These are phyloP conservation scores for Sciurus niger DNA, from an alignment of 2,113 vertebrate genomes.

Conservation along the genomic window DNA sequence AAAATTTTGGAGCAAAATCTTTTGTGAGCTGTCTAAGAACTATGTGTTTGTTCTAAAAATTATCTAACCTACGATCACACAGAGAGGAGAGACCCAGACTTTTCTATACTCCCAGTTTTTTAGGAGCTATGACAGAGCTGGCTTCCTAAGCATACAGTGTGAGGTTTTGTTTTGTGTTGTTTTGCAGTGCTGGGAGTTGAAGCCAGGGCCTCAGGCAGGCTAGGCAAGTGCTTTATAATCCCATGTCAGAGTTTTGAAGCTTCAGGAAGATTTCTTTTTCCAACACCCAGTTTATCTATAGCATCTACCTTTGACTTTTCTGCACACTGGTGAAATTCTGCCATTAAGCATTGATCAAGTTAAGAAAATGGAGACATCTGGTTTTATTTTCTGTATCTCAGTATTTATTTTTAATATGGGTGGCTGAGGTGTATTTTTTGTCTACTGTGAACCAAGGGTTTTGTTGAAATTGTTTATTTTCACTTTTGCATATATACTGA, in stretches of 20 bases:
- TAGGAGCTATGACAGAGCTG: neutral
- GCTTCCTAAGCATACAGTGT: neutral
- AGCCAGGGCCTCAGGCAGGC: no score
- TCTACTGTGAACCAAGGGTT: neutral
- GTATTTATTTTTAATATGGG: neutral
- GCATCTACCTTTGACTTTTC: no score
- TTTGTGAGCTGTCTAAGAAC: neutral
- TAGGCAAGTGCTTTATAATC: no score
- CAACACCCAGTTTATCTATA: neutral
- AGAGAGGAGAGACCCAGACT: neutral
- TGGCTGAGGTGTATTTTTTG: neutral
- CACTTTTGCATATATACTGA: neutral
- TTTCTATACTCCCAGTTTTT: neutral
- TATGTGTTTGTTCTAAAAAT: neutral
- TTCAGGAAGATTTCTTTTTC: neutral
- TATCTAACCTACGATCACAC: neutral
- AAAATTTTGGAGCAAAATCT: slow-evolving; percentile 2
- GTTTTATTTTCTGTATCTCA: neutral
- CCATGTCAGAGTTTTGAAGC: neutral
- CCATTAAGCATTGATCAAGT: neutral
- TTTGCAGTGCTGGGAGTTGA: no score
- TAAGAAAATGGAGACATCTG: neutral
- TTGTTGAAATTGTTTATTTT: neutral
- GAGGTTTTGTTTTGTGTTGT: neutral
- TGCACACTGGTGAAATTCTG: neutral